Conservation (phyloP, 2,888 invertebrate species). For the Xylocampa areola region DNA sequence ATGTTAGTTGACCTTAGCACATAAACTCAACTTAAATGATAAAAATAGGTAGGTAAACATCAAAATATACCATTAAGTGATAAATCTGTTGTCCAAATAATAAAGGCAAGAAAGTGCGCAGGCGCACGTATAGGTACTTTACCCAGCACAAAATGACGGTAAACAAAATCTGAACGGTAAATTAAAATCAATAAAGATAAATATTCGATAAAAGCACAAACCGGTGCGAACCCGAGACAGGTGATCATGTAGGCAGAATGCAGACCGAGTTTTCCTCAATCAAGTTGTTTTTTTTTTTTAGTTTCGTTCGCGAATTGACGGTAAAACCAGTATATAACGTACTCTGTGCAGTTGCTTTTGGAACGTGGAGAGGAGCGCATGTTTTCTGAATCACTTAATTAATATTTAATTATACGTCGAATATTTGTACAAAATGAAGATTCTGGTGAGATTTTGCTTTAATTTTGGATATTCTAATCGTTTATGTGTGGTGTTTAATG, state of each 20-base stretch:
- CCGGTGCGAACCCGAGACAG: constrained; percentile 37
- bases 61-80: too few relatives aligned
- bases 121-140: constrained; percentile 4
- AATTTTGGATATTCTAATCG: constrained; percentile 5
- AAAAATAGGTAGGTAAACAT: too few relatives aligned
- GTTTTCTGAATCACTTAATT: constrained; percentile 32
- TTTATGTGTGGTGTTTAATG: background rate
- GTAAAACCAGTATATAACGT: too few relatives aligned
- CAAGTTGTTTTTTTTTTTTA: constrained; percentile 56
- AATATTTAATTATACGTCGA: constrained; percentile 8
- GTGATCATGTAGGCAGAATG: constrained; percentile 8
- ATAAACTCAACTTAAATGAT: too few relatives aligned
- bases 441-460: constrained; percentile 45
- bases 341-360: constrained; percentile 64
- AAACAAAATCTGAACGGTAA: constrained; percentile 36
- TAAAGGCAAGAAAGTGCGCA: constrained; percentile 24
- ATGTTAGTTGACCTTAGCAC: too few relatives aligned
- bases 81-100: too few relatives aligned
- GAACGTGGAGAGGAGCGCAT: constrained; percentile 55
- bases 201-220: constrained; percentile 37
- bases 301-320: constrained; percentile 53
- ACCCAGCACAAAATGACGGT: constrained; percentile 40
- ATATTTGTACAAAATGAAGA: constrained; percentile 24
- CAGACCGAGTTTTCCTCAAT: constrained; percentile 61
- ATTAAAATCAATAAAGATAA: constrained; percentile 37